A percentile compares a stretch with the other conserved stretches of the same genome.
These are phyloP conservation scores for Cylindroiulus punctatus DNA, from an alignment of 2,888 invertebrate genomes.

Conservation along the genomic window DNA sequence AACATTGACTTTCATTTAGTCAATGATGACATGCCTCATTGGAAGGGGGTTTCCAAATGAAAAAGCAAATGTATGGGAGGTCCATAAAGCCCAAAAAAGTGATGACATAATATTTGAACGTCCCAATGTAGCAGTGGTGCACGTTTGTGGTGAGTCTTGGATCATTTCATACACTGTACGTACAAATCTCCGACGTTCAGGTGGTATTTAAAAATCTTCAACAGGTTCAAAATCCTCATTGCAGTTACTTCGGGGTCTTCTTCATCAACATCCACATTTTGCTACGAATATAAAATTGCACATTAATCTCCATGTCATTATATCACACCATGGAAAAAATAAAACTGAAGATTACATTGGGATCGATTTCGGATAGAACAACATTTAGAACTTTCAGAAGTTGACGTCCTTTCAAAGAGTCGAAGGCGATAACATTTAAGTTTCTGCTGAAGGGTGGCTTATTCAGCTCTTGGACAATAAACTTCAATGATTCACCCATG, in stretches of 20 bases:
- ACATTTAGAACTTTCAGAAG: constrained; percentile 81
- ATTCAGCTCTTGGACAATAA: constrained; percentile 77
- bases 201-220: constrained; percentile 82
- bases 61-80: too few relatives aligned
- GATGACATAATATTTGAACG: background rate
- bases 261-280: constrained; percentile 78
- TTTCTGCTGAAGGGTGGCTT: constrained; percentile 76
- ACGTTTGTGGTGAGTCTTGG: background rate
- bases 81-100: too few relatives aligned
- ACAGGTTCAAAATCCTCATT: constrained; percentile 74
- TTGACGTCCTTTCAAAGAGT: constrained; percentile 79
- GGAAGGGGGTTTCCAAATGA: too few relatives aligned
- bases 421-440: constrained; percentile 86
- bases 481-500: constrained; percentile 68
- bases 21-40: too few relatives aligned
- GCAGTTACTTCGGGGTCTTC: constrained; percentile 82
- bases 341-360: constrained; percentile 66
- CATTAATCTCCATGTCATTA: background rate
- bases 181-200: background rate
- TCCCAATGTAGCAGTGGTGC: background rate
- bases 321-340: constrained; percentile 58
- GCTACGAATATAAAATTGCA: constrained; percentile 62
- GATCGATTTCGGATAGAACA: constrained; percentile 77
- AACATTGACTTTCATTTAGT: too few relatives aligned
- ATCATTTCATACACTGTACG: background rate